phyloP scores from a whole-genome alignment of 2,113 vertebrate genomes.

The Acinonyx jubatus region DNA sequence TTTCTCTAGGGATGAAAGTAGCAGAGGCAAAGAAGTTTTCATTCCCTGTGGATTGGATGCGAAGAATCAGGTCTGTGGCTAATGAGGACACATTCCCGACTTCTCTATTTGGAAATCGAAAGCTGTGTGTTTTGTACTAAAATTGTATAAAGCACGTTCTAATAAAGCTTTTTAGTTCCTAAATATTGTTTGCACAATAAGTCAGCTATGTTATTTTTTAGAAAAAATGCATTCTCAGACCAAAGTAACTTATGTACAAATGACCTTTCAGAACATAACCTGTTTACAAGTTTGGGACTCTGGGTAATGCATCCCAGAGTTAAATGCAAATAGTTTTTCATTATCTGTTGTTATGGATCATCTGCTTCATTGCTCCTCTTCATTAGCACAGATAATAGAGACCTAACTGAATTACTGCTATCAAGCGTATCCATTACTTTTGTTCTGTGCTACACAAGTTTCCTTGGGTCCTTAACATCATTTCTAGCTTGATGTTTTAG shows the following conservation, averaged over 20 bases:
- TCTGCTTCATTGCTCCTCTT: slow-evolving; percentile 73
- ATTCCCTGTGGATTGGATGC: background rate
- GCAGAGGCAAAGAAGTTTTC: background rate
- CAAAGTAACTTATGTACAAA: slow-evolving; percentile 67
- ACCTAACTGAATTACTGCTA: slow-evolving; percentile 63
- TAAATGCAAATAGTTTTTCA: slow-evolving; percentile 73
- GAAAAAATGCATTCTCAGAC: slow-evolving; percentile 15
- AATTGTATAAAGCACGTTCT: background rate
- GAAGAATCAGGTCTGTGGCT: background rate
- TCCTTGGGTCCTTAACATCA: background rate
- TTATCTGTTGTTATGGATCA: slow-evolving; percentile 64
- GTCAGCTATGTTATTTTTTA: slow-evolving; percentile 32
- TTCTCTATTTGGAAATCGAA: background rate
- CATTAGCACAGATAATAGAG: slow-evolving; percentile 76
- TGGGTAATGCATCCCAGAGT: slow-evolving; percentile 40
- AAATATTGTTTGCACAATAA: slow-evolving; percentile 14
- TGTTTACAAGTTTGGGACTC: slow-evolving; percentile 67
- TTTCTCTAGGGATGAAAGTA: background rate
- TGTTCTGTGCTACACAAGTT: slow-evolving; percentile 6
- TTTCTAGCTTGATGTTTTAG: slow-evolving; percentile 11
- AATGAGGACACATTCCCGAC: background rate
- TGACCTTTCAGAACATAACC: slow-evolving; percentile 68
- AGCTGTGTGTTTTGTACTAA: background rate
- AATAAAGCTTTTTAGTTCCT: background rate
- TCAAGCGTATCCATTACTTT: slow-evolving; percentile 37